These are phyloP conservation scores for Nysson spinosus DNA, from an alignment of 2,888 invertebrate genomes.

Conservation along the genomic window DNA sequence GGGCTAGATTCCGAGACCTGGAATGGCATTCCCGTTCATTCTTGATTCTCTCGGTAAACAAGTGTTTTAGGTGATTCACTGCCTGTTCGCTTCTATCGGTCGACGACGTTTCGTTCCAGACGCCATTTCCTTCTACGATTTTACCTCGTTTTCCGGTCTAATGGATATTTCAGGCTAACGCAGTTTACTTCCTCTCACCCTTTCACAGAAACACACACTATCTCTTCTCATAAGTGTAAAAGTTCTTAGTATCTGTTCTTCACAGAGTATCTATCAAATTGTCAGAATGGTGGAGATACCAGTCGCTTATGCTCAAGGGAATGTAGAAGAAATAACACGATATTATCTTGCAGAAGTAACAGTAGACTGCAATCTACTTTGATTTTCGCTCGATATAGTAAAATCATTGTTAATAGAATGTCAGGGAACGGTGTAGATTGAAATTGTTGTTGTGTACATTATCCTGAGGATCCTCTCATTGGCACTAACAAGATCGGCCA, in stretches of 20 bases:
- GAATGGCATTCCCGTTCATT: slow-evolving; percentile 73
- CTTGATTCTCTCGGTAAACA: slow-evolving; percentile 76
- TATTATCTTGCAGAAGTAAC: no score
- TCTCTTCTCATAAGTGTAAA: not conserved
- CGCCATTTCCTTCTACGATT: slow-evolving; percentile 71
- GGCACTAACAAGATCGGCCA: slow-evolving; percentile 75
- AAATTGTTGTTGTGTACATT: slow-evolving; percentile 57
- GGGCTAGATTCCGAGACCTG: slow-evolving; percentile 68
- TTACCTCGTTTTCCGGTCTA: slow-evolving; percentile 74
- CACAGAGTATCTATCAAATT: no score
- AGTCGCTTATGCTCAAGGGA: no score
- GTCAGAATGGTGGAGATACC: no score
- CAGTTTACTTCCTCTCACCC: slow-evolving; percentile 16
- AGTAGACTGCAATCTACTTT: no score
- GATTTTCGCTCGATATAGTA: no score
- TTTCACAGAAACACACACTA: not conserved
- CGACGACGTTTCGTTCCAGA: slow-evolving; percentile 75
- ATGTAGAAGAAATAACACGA: no score
- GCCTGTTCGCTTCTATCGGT: slow-evolving; percentile 75
- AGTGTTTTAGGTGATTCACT: slow-evolving; percentile 76
- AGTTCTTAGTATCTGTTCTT: not conserved
- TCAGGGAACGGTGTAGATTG: slow-evolving; percentile 8
- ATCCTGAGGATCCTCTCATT: slow-evolving; percentile 71
- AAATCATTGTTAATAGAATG: no score
- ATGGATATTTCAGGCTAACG: slow-evolving; percentile 64